These are phyloP conservation scores for Aphodius granarius DNA, from an alignment of 2,888 invertebrate genomes.

Conservation along the genomic window DNA sequence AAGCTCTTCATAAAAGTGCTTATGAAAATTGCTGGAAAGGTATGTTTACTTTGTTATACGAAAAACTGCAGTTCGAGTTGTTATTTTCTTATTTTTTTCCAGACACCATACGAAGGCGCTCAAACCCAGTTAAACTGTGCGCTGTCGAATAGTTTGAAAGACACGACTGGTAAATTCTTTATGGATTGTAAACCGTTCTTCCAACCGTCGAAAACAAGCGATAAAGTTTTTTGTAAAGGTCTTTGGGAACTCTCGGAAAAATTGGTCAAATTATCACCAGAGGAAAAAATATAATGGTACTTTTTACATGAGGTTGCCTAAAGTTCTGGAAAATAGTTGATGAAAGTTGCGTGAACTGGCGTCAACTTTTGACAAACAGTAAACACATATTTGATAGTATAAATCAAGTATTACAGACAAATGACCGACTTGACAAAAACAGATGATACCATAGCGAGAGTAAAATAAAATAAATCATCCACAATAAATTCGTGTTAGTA, in stretches of 20 bases:
- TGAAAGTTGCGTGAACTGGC: too few species aligned
- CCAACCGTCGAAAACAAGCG: constrained; percentile 24
- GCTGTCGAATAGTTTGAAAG: constrained; percentile 25
- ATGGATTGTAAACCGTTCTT: constrained; percentile 27
- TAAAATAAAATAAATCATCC: not conserved
- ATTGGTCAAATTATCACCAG: constrained; percentile 26
- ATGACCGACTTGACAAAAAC: not conserved
- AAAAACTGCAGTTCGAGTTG: not conserved
- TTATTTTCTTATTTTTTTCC: not conserved
- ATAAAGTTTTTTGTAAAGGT: constrained; percentile 26
- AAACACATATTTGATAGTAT: too few species aligned
- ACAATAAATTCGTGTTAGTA: not conserved
- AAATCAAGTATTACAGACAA: too few species aligned
- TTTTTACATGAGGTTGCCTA: too few species aligned
- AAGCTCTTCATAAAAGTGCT: not conserved
- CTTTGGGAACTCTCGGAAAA: constrained; percentile 34
- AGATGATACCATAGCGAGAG: not conserved
- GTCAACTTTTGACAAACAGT: too few species aligned
- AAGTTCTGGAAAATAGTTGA: not conserved
- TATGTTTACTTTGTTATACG: not conserved
- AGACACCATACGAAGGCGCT: constrained; percentile 28
- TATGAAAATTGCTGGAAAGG: not conserved
- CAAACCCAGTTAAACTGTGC: constrained; percentile 35
- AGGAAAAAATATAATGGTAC: not conserved
- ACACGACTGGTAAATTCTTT: constrained; percentile 33